Evolutionary conservation across 2,797 vertebrate genomes (phyloP).

Genomic region (Girardinus metallicus): DNA sequence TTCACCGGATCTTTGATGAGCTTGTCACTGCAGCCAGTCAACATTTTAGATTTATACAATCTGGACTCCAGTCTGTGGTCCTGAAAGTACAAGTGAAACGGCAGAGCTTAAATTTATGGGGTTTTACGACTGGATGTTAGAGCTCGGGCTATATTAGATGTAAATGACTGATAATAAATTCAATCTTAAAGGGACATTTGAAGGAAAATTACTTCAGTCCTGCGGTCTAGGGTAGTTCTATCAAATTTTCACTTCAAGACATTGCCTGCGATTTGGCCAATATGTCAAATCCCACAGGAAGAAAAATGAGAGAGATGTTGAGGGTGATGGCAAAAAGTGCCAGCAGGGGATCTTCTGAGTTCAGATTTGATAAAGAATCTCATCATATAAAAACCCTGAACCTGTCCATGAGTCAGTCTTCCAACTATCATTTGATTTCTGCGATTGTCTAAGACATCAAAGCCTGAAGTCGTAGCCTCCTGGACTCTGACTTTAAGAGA

Average conservation of each 20-base stretch:
- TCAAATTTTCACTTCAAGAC: constrained; percentile 69
- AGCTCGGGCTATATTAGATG: constrained; percentile 70
- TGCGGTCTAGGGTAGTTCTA: constrained; percentile 53
- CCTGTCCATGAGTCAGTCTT: constrained; percentile 57
- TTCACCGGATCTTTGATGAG: constrained; percentile 71
- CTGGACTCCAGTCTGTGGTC: constrained; percentile 52
- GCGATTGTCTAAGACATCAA: constrained; percentile 71
- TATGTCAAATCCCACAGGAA: constrained; percentile 63
- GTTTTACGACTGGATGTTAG: constrained; percentile 73
- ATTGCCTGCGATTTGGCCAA: constrained; percentile 63
- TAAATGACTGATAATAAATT: constrained; percentile 80
- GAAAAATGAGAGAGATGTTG: constrained; percentile 57
- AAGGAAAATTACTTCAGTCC: constrained; percentile 74
- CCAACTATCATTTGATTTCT: constrained; percentile 63
- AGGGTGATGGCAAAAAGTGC: constrained; percentile 55
- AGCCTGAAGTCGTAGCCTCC: constrained; percentile 54
- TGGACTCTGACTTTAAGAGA: constrained; percentile 56
- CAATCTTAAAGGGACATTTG: constrained; percentile 76
- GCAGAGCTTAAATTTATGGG: constrained; percentile 70
- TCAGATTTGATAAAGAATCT: constrained; percentile 67
- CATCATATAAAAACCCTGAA: constrained; percentile 48
- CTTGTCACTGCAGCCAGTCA: constrained; percentile 72
- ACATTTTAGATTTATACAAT: constrained; percentile 73
- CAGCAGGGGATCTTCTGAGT: constrained; percentile 48
- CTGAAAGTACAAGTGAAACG: constrained; percentile 61